Conservation (phyloP, 2,113 vertebrate genomes). For the Crocuta crocuta region DNA sequence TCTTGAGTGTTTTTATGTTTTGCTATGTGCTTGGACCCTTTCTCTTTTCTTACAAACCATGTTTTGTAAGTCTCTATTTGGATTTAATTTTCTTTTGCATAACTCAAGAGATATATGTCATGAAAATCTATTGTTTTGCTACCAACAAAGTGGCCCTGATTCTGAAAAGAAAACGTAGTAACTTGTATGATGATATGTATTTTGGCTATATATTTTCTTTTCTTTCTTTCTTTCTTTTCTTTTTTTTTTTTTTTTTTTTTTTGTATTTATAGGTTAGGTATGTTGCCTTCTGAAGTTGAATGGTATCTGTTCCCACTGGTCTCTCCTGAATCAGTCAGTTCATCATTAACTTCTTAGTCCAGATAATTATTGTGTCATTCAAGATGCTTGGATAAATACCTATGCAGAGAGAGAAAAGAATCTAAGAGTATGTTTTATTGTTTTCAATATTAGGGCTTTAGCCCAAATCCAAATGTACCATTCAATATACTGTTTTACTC, state of each 20-base stretch:
- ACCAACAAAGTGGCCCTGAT: neutral
- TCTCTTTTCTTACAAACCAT: neutral
- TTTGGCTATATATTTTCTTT: neutral
- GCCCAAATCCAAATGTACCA: neutral
- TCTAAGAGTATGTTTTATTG: neutral
- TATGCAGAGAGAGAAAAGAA: neutral
- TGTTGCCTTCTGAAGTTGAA: neutral
- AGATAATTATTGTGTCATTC: conserved; percentile 31
- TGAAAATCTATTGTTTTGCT: conserved; percentile 7
- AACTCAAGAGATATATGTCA: neutral
- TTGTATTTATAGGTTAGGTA: neutral
- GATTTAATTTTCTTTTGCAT: conserved; percentile 42
- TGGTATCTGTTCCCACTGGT: neutral
- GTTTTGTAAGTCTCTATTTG: neutral
- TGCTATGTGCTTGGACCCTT: neutral
- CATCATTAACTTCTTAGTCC: conserved; percentile 4
- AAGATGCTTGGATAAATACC: neutral
- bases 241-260: neutral
- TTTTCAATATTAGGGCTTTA: neutral
- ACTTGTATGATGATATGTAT: neutral
- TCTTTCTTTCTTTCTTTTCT: too few species aligned
- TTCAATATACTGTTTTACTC: neutral
- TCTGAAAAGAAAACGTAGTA: neutral
- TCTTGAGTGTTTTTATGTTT: neutral
- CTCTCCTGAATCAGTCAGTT: neutral